Conservation (phyloP, 2,113 vertebrate species). For the Pleuronectes platessa region DNA sequence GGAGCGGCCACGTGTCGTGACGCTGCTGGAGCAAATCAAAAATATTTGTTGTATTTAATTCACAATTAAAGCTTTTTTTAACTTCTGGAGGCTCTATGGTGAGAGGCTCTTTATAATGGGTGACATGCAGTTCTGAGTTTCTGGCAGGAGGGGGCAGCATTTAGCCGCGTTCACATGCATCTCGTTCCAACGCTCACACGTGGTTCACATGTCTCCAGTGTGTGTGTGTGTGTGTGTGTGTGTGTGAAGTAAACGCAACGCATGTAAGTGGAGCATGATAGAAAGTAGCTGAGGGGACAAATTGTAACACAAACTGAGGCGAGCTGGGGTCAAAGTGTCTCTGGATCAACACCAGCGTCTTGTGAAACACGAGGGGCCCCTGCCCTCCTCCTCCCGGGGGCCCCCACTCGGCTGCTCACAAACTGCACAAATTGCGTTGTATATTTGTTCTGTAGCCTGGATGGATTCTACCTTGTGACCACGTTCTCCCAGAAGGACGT, state of each 20-base stretch:
- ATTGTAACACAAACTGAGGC: conserved; percentile 10
- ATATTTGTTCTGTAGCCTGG: conserved; percentile 65
- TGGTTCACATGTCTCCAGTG: conserved; percentile 1
- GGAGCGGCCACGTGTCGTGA: not conserved
- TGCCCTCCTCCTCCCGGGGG: not conserved
- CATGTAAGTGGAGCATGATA: conserved; percentile 9
- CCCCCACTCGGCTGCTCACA: conserved; percentile 42
- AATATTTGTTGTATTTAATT: not conserved
- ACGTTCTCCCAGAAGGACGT: conserved; percentile 35
- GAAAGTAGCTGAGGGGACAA: conserved; percentile 26
- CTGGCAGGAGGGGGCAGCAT: conserved; percentile 70
- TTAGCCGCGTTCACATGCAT: conserved; percentile 17
- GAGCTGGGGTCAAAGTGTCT: not conserved
- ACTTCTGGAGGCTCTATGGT: not conserved
- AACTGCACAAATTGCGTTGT: conserved; percentile 63
- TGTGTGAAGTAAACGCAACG: not conserved
- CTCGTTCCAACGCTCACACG: conserved; percentile 3
- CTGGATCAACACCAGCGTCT: conserved; percentile 5
- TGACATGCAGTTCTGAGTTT: conserved; percentile 43
- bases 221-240: conserved; percentile 4
- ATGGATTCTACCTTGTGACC: conserved; percentile 65
- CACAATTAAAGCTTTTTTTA: not conserved
- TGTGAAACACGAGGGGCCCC: not conserved
- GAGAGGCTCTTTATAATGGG: not conserved
- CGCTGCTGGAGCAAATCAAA: not conserved